These are phyloP conservation scores for Gryon sp. DNA, from an alignment of 1,140 invertebrate genomes.

Conservation along the genomic window DNA sequence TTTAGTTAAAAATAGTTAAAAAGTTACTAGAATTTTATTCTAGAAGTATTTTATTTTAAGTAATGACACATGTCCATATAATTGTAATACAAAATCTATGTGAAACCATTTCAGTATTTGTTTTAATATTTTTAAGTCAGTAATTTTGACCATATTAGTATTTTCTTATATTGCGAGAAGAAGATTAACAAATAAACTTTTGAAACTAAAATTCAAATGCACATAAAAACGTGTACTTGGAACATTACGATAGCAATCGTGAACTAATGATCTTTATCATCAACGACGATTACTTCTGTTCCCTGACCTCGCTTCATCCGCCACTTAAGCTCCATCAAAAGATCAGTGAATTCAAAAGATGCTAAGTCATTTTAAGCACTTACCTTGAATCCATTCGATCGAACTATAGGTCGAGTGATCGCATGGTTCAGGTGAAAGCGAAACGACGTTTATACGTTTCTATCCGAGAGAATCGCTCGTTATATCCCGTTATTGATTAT, in stretches of 20 bases:
- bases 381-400: slow-evolving; percentile 57
- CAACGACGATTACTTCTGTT: slow-evolving; percentile 60
- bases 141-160: too few species aligned
- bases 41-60: too few species aligned
- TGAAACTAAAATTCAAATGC: too few species aligned
- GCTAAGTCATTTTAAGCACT: slow-evolving; percentile 60
- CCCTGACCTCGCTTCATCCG: slow-evolving; percentile 65
- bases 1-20: too few species aligned
- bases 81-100: too few species aligned
- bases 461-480: slow-evolving; percentile 53
- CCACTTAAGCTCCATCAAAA: slow-evolving; percentile 63
- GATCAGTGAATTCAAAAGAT: slow-evolving; percentile 59
- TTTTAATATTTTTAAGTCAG: too few species aligned
- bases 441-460: slow-evolving; percentile 59
- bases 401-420: slow-evolving; percentile 43
- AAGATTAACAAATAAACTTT: too few species aligned
- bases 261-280: slow-evolving; percentile 57
- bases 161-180: too few species aligned
- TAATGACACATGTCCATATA: too few species aligned
- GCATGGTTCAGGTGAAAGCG: slow-evolving; percentile 58
- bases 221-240: slow-evolving; percentile 14
- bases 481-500: slow-evolving; percentile 65
- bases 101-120: too few species aligned
- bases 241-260: slow-evolving; percentile 31
- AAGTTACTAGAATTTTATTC: too few species aligned